phyloP scores from a whole-genome alignment of 2,113 vertebrate genomes.

The Anoura caudifer region DNA sequence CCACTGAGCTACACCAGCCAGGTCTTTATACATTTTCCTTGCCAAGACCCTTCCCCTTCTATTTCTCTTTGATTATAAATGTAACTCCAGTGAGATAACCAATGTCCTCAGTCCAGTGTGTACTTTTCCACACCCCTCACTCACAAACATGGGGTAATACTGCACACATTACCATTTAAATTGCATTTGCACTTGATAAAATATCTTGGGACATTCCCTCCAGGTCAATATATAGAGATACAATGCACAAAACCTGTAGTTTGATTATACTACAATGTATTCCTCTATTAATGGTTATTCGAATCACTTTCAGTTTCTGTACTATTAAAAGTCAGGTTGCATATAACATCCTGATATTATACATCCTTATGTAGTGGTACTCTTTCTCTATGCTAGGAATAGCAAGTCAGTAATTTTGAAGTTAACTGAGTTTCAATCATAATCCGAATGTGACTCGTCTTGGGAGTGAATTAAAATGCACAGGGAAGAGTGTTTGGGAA shows the following conservation, averaged over 20 bases:
- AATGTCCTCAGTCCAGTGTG: background rate
- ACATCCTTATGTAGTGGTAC: background rate
- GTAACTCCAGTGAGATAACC: background rate
- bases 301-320: background rate
- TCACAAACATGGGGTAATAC: background rate
- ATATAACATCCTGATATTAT: background rate
- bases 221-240: background rate
- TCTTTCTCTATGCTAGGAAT: background rate
- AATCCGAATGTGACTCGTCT: background rate
- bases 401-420: background rate
- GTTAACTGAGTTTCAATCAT: background rate
- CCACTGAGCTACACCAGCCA: too few relatives aligned
- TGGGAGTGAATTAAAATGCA: background rate
- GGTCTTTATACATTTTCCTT: too few relatives aligned
- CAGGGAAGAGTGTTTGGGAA: background rate
- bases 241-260: background rate
- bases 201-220: background rate
- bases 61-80: background rate
- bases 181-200: background rate
- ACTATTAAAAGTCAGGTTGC: background rate
- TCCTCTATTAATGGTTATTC: background rate
- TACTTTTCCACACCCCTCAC: background rate
- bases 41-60: too few relatives aligned
- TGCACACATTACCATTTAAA: background rate
- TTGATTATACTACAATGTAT: background rate